A percentile compares a stretch with the other conserved stretches of the same genome.
Conservation (phyloP, 2,113 vertebrate species). For the Sinocyclocheilus grahami region DNA sequence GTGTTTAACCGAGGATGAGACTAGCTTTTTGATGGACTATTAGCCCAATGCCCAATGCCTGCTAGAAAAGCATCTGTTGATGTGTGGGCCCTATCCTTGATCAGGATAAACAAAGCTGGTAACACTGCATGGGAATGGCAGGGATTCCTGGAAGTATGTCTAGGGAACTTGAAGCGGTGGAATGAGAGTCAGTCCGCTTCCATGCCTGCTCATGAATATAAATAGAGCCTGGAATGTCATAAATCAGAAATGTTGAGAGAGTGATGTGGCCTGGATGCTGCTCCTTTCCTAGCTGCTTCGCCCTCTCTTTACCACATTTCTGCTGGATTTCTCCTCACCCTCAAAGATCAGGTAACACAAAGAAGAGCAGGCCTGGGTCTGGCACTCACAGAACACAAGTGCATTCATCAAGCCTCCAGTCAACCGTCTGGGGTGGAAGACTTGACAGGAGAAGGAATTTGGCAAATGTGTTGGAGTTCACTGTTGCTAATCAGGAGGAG, state of each 20-base stretch:
- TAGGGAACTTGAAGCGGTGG: constrained; percentile 52
- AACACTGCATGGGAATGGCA: constrained; percentile 39
- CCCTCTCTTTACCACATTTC: constrained; percentile 12
- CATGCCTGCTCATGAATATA: constrained; percentile 53
- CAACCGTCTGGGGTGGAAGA: constrained; percentile 58
- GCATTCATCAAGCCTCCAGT: constrained; percentile 78
- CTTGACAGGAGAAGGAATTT: constrained; percentile 76
- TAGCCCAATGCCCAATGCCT: neutral
- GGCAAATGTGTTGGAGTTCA: constrained; percentile 87
- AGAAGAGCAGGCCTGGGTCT: constrained; percentile 58
- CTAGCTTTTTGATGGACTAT: neutral
- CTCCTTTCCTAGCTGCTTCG: constrained; percentile 16
- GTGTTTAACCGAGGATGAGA: too few species aligned
- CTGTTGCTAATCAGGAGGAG: constrained; percentile 89
- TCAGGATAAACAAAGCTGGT: constrained; percentile 29
- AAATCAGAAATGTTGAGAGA: constrained; percentile 44
- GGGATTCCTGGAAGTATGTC: constrained; percentile 40
- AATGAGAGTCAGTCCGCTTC: constrained; percentile 37
- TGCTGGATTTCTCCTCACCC: constrained; percentile 34
- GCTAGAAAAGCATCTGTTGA: constrained; percentile 20
- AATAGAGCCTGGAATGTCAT: constrained; percentile 56
- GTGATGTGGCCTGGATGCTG: constrained; percentile 38
- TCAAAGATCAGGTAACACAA: constrained; percentile 47
- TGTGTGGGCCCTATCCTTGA: constrained; percentile 2
- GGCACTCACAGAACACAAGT: constrained; percentile 77